Percentiles rank a stretch among this genome's conserved stretches.
Evolutionary conservation across 1,140 invertebrate species (phyloP).

Genomic region (Eubasilissa regina): DNA sequence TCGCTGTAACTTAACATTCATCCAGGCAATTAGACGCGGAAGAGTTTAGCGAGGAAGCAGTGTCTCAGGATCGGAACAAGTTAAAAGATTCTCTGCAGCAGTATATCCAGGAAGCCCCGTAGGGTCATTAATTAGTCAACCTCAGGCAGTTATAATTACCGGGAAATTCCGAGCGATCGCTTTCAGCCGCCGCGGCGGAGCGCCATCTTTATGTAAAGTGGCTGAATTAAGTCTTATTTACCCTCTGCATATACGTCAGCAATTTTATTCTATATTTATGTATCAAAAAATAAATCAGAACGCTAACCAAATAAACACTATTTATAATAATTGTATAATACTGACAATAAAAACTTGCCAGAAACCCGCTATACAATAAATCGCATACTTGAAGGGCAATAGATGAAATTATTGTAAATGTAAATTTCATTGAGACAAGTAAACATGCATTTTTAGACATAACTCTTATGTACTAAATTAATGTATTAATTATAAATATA

Average conservation of each 20-base stretch:
- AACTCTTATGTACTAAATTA: no score
- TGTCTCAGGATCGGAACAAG: conserved; percentile 39
- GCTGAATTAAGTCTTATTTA: background rate
- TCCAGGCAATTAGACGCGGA: conserved; percentile 43
- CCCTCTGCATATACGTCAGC: background rate
- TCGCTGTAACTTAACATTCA: conserved; percentile 37
- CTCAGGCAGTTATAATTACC: conserved; percentile 51
- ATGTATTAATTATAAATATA: no score
- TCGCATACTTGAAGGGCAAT: no score
- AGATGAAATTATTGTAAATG: no score
- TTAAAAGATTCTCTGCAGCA: conserved; percentile 33
- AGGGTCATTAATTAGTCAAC: conserved; percentile 51
- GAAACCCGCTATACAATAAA: no score
- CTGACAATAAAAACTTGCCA: no score
- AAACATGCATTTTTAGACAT: no score
- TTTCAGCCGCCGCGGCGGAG: conserved; percentile 26
- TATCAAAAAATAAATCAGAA: no score
- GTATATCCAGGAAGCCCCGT: conserved; percentile 28
- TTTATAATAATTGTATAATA: no score
- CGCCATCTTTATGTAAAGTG: conserved; percentile 20
- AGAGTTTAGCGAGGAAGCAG: conserved; percentile 42
- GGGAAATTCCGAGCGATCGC: conserved; percentile 30
- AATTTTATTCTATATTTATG: background rate
- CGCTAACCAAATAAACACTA: no score
- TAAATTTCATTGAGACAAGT: no score